These are phyloP conservation scores for Lagocephalus sceleratus DNA, from an alignment of 2,797 vertebrate genomes.

Conservation along the genomic window DNA sequence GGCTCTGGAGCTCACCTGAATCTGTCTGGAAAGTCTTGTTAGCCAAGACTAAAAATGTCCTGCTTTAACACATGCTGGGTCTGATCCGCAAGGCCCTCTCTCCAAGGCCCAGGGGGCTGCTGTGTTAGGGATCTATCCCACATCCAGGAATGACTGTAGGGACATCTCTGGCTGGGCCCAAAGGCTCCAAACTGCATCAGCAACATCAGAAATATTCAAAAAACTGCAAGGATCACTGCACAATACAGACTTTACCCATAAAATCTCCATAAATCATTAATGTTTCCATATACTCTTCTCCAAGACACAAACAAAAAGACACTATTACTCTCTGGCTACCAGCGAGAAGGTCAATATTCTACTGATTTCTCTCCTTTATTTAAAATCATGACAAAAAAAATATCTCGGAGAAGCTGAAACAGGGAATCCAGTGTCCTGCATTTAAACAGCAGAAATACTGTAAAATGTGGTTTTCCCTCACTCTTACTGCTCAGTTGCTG, in stretches of 20 bases:
- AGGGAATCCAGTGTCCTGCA: no score
- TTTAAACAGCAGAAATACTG: no score
- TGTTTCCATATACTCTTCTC: neutral
- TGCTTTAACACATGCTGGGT: constrained; percentile 43
- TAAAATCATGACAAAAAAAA: no score
- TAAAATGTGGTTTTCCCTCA: no score
- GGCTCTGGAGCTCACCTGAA: constrained; percentile 44
- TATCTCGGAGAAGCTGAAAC: no score
- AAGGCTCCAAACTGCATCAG: constrained; percentile 14
- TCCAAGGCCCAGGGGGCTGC: neutral
- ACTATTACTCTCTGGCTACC: no score
- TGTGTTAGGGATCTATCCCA: constrained; percentile 34
- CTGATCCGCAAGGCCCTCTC: constrained; percentile 32
- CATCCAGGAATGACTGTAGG: constrained; percentile 13
- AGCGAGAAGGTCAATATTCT: no score
- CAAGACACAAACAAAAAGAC: constrained; percentile 38
- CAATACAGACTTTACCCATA: constrained; percentile 1
- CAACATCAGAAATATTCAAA: constrained; percentile 23
- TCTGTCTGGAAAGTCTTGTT: constrained; percentile 56
- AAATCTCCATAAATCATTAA: constrained; percentile 7
- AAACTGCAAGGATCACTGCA: constrained; percentile 6
- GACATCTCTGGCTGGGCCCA: constrained; percentile 11
- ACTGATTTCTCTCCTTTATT: no score
- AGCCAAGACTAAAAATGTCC: constrained; percentile 45
- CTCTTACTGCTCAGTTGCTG: no score